Evolutionary conservation across 2,113 vertebrate species (phyloP), one percentile per base, ranked within the genome.

Genomic region (Nematolebias whitei): DNA sequence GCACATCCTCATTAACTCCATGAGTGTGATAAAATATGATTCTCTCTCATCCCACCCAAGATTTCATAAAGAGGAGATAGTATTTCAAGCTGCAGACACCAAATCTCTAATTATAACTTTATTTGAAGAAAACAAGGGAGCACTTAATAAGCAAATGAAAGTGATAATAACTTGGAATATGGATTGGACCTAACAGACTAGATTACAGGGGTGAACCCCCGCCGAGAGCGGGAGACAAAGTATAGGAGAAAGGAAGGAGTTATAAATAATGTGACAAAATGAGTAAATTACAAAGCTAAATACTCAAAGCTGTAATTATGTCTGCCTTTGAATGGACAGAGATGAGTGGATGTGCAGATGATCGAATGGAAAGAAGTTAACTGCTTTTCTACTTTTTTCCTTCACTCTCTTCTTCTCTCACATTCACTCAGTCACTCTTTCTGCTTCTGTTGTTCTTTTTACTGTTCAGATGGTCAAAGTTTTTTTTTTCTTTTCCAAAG

Each of bases 71-170:
- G 83, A 84, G 68, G 54, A 87, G 88, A 89, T 86, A 83, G 83
- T 80, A 89, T 90, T 91, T 91, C 87, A 92, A 91, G 87, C 86
- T 63, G 83, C 80, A 74, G 79, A 86, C 85, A 88, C 74, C 84
- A 90, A 91, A 91, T 92, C 88, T 89, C 76, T 92, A 91, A 92
- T 93, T 92, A 93, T 92, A 88, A 85, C 88, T 91, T 92, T 91
- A 92, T 92, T 92, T 93, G 92, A 92, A 92, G 89, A 91, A 90
- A 92, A 92, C 89, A 92, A 90, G 89, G 85, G 85, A 76, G 78
- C 85, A 90, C 91, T 92, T 92, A 92, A 92, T 90, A 91, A 91
- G 90, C 87, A 92, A 91, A 91, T 92, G 86, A 92, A 85, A 85
- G 87, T 90, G 90, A 91, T 93, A 92, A 92, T 91, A 90, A 90